Conservation (phyloP, 1,140 invertebrate species). For the Oedothorax gibbosus region DNA sequence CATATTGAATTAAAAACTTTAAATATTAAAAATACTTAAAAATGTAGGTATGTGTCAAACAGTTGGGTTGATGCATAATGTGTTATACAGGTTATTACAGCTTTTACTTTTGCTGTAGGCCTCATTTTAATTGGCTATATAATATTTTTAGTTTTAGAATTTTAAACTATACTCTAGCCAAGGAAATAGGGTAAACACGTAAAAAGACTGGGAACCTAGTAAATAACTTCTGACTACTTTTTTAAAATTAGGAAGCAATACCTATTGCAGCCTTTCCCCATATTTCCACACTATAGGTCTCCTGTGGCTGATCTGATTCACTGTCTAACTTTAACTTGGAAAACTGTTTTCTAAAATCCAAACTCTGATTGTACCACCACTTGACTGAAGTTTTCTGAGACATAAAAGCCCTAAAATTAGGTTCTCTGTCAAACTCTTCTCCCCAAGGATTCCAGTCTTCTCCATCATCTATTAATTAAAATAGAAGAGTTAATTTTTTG, state of each 20-base stretch:
- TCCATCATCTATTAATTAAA: constrained; percentile 61
- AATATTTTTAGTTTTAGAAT: too few species aligned
- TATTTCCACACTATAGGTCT: constrained; percentile 68
- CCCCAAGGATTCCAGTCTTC: constrained; percentile 70
- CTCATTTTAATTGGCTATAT: too few species aligned
- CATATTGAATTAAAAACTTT: background rate
- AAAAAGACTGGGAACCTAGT: too few species aligned
- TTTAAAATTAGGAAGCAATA: constrained; percentile 38
- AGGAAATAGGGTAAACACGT: too few species aligned
- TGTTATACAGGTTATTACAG: too few species aligned
- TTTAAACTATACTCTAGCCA: too few species aligned
- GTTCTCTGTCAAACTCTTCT: constrained; percentile 68
- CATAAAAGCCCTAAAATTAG: constrained; percentile 7
- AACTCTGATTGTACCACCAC: constrained; percentile 34
- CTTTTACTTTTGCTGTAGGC: too few species aligned
- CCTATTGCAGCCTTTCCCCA: constrained; percentile 74
- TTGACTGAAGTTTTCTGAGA: background rate
- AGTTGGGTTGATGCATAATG: too few species aligned
- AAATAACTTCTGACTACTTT: too few species aligned
- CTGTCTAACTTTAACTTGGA: constrained; percentile 40
- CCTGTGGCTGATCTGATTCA: constrained; percentile 43
- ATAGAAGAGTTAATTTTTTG: constrained; percentile 2
- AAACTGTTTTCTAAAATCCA: constrained; percentile 55
- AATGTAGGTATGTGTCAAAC: too few species aligned
- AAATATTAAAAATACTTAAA: constrained; percentile 1